Evolutionary conservation across 2,113 vertebrate genomes (phyloP), one percentile per base, ranked within the genome.

Genomic region (Siniperca knerii): DNA sequence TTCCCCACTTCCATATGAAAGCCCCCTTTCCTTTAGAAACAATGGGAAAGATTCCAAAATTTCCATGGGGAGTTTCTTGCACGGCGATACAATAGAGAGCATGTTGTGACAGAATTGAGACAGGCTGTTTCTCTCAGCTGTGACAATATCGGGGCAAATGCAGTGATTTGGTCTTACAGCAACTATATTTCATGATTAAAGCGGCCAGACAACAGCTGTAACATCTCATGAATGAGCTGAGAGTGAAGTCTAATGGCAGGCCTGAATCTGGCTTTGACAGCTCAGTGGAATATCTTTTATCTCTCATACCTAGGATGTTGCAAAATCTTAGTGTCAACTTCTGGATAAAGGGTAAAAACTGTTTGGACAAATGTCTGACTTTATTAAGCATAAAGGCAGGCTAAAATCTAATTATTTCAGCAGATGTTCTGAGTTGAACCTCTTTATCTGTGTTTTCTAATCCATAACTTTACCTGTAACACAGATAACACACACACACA

Each of bases 1-100:
- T 93, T 94, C 89, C 94, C 91, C 81, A 90, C 93, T 91, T 95
- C 94, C 94, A 95, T 94, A 94, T 92, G 92, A 94, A 95, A 93
- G 82, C 90, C 90, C 90, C 84, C 64, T 88, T 81, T 88, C 90
- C 90, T 93, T 89, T 69, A 90, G 79, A 85, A 93, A 95, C 94
- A 94, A 95, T 93, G 92, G 90, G 92, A 94, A 90, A 86, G 92
- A 92, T 93, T 91, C 85, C 75, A 87, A 95, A 90, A 93, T 93
- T 91, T 94, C 88, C 87, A 94, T 78, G 52, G 90, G 87, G 94
- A 93, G 78, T 92, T 91, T 92, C 67, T 87, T 44, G 70, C 57
- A 25, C 42, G 50, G 81, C 29, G 44, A 87, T 77, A 93, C 85
- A 94, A 94, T 91, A 65, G 87, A 64, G 72, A 87, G 80, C 86